These are phyloP conservation scores for Clunio marinus DNA, from an alignment of 2,888 invertebrate species.

Conservation along the genomic window DNA sequence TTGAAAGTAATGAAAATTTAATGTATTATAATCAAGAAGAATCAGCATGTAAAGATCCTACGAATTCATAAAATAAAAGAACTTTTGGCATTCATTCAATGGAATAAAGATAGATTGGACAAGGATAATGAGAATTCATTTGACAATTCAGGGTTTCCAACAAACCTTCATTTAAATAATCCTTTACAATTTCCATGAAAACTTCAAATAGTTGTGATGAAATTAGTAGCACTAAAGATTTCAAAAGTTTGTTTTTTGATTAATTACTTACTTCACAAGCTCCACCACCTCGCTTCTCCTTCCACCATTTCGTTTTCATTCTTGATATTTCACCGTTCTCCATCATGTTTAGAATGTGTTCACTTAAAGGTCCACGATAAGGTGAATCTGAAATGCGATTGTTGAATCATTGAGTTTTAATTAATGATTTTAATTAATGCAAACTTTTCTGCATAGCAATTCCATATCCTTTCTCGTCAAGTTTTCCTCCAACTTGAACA, in stretches of 20 bases:
- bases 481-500: slow-evolving; percentile 83
- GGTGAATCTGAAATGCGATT: slow-evolving; percentile 63
- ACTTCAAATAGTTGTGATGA: neutral
- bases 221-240: neutral
- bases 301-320: slow-evolving; percentile 97
- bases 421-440: neutral
- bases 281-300: slow-evolving; percentile 84
- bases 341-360: slow-evolving; percentile 89
- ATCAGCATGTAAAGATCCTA: too few species aligned
- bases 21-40: too few species aligned
- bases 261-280: slow-evolving; percentile 66
- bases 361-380: slow-evolving; percentile 88
- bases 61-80: too few species aligned
- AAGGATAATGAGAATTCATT: too few species aligned
- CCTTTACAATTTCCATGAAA: neutral
- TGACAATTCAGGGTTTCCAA: slow-evolving; percentile 2
- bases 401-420: slow-evolving; percentile 15
- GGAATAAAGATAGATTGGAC: too few species aligned
- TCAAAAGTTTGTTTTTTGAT: neutral
- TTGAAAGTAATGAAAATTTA: neutral
- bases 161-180: slow-evolving; percentile 6
- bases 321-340: slow-evolving; percentile 91
- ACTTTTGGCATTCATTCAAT: too few species aligned
- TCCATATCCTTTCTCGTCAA: slow-evolving; percentile 93
- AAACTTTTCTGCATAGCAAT: slow-evolving; percentile 88